phyloP scores from a whole-genome alignment of 2,113 vertebrate genomes.

The Recurvirostra avosetta region DNA sequence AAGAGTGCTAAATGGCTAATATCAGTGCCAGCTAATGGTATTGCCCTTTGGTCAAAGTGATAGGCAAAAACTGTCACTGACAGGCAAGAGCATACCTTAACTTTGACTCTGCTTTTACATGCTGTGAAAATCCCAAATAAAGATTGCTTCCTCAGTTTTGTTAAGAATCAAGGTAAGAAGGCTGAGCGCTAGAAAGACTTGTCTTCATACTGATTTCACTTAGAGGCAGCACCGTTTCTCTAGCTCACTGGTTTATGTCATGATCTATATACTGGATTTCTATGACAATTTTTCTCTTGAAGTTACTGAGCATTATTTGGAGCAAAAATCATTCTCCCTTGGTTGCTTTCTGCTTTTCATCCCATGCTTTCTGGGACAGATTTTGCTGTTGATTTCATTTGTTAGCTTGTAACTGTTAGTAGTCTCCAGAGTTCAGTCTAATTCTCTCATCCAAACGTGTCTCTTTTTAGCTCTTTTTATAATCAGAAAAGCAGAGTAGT shows the following conservation, averaged over 20 bases:
- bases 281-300: neutral
- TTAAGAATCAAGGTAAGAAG: neutral
- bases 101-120: neutral
- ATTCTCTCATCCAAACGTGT: neutral
- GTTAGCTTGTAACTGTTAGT: neutral
- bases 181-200: neutral
- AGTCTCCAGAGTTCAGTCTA: neutral
- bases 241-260: neutral
- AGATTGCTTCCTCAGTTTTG: neutral
- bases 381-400: conserved; percentile 24
- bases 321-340: neutral
- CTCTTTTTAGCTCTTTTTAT: neutral
- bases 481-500: neutral
- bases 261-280: conserved; percentile 11
- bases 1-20: neutral
- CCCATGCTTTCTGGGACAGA: neutral
- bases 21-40: neutral
- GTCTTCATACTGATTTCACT: neutral
- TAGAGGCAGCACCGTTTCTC: neutral
- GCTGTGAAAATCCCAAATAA: neutral
- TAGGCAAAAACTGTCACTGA: neutral
- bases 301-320: neutral
- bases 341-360: neutral
- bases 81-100: neutral
- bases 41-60: neutral